These are phyloP conservation scores for Drosophila repletoides DNA, from an alignment of 1,140 invertebrate species.

Conservation along the genomic window DNA sequence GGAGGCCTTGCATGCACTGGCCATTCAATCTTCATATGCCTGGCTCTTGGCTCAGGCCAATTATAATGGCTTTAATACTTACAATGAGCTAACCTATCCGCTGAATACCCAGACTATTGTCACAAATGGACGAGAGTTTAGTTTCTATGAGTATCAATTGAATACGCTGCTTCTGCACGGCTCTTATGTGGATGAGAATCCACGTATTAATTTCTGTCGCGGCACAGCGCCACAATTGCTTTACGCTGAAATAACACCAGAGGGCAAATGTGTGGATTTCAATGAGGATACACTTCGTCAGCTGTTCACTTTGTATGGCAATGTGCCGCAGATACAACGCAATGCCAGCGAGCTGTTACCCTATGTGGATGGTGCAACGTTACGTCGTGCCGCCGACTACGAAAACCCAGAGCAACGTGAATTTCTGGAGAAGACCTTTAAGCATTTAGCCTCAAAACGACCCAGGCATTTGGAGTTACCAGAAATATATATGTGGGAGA, in stretches of 20 bases:
- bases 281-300: slow-evolving; percentile 91
- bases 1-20: slow-evolving; percentile 88
- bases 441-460: slow-evolving; percentile 87
- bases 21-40: slow-evolving; percentile 89
- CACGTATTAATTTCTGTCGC: slow-evolving; percentile 91
- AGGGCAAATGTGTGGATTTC: slow-evolving; percentile 88
- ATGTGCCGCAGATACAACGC: slow-evolving; percentile 86
- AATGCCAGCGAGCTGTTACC: slow-evolving; percentile 86
- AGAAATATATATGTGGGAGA: slow-evolving; percentile 90
- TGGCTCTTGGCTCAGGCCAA: slow-evolving; percentile 92
- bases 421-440: slow-evolving; percentile 88
- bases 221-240: slow-evolving; percentile 88
- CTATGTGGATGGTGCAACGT: slow-evolving; percentile 85
- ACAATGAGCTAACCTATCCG: slow-evolving; percentile 94
- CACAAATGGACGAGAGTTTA: slow-evolving; percentile 92
- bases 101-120: slow-evolving; percentile 92
- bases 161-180: slow-evolving; percentile 90
- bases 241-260: slow-evolving; percentile 88
- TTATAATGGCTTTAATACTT: slow-evolving; percentile 94
- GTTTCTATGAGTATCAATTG: slow-evolving; percentile 93
- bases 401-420: slow-evolving; percentile 85
- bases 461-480: slow-evolving; percentile 85
- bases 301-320: slow-evolving; percentile 89
- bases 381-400: slow-evolving; percentile 86
- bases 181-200: slow-evolving; percentile 86